phyloP scores from a whole-genome alignment of 1,140 invertebrate genomes.

The Diplogasteroides magnus region DNA sequence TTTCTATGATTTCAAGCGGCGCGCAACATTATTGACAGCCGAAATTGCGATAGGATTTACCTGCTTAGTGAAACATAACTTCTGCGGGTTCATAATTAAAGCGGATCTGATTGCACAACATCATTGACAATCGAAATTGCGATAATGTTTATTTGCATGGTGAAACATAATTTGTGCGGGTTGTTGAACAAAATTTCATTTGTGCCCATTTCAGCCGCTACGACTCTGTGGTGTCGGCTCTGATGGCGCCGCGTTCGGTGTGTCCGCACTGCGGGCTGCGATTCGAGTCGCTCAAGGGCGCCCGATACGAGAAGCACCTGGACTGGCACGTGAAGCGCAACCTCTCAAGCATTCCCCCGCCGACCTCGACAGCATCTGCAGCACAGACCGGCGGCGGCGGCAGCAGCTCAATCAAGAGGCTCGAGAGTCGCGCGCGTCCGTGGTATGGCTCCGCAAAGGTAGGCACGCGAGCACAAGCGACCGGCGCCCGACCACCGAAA shows the following conservation, averaged over 20 bases:
- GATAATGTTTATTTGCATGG: no score
- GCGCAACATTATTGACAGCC: conserved; percentile 1
- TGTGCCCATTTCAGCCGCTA: conserved; percentile 40
- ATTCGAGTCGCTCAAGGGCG: conserved; percentile 28
- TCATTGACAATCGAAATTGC: no score
- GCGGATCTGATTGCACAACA: no score
- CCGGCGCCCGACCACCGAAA: conserved; percentile 12
- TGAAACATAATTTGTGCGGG: no score
- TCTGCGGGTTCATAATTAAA: no score
- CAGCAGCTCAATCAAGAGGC: conserved; percentile 39
- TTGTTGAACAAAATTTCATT: no score
- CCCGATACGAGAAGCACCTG: conserved; percentile 40
- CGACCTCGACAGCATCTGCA: neutral
- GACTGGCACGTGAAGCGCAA: conserved; percentile 44
- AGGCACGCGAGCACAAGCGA: conserved; percentile 28
- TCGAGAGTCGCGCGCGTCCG: conserved; percentile 17
- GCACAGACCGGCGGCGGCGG: conserved; percentile 14
- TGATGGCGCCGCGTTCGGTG: conserved; percentile 28
- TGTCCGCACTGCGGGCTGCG: conserved; percentile 44
- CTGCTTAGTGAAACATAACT: no score
- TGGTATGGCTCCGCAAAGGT: neutral
- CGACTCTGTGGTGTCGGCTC: conserved; percentile 39
- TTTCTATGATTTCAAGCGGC: conserved; percentile 28
- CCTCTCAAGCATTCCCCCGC: conserved; percentile 19
- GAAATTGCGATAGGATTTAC: neutral